Conservation (phyloP, 2,888 invertebrate genomes). For the Metopia argyrocephala region DNA sequence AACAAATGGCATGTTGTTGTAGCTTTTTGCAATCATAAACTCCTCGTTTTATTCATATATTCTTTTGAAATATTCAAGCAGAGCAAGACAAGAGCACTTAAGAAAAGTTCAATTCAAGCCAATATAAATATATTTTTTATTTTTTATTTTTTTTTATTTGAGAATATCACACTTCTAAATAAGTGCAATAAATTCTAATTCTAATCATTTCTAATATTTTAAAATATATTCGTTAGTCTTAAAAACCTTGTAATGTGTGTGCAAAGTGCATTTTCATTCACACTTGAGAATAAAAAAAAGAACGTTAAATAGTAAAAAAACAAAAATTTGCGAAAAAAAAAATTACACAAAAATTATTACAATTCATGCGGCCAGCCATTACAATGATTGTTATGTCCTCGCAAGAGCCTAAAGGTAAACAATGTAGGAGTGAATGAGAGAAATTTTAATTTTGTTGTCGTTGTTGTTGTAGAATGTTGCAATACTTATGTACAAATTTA, state of each 20-base stretch:
- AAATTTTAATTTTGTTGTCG: too few species aligned
- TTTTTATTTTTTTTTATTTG: conserved; percentile 50
- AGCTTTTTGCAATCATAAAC: conserved; percentile 26
- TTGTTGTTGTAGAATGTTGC: too few species aligned
- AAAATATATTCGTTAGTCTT: conserved; percentile 33
- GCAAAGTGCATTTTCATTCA: conserved; percentile 62
- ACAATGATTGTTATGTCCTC: conserved; percentile 44
- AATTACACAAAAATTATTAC: conserved; percentile 42
- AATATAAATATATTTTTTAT: conserved; percentile 49
- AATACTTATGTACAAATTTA: too few species aligned
- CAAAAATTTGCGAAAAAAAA: not conserved
- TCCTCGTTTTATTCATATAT: too few species aligned
- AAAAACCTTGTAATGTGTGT: conserved; percentile 63
- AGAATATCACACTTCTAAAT: conserved; percentile 62
- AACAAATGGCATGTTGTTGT: conserved; percentile 15
- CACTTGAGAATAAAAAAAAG: conserved; percentile 26
- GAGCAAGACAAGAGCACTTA: not conserved
- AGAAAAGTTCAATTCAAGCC: conserved; percentile 27
- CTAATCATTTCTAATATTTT: conserved; percentile 51
- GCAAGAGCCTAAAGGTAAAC: conserved; percentile 47
- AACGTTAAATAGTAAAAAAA: not conserved
- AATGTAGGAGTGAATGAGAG: not conserved
- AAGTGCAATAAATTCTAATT: conserved; percentile 64
- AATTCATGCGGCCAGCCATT: conserved; percentile 53
- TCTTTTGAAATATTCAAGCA: conserved; percentile 7